Conservation (phyloP, 2,113 vertebrate species). For the Muntiacus muntjak region DNA sequence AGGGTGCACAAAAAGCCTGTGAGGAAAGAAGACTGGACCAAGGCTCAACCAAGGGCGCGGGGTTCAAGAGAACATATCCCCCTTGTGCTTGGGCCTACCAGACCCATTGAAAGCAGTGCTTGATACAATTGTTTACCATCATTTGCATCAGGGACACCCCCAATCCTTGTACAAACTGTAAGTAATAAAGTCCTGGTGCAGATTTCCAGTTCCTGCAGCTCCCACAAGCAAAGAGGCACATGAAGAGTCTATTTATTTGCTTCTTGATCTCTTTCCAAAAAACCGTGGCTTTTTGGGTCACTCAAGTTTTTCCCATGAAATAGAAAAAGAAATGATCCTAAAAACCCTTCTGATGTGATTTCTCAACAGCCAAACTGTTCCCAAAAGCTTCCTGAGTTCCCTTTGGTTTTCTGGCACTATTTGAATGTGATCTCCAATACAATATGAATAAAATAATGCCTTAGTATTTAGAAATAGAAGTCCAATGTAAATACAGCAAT, state of each 20-base stretch:
- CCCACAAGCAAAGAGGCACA: neutral
- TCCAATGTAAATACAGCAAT: neutral
- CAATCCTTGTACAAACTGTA: neutral
- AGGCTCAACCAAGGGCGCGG: neutral
- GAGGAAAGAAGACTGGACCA: neutral
- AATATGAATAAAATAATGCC: neutral
- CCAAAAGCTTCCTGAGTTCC: constrained; percentile 43
- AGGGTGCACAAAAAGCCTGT: neutral
- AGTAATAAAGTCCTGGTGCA: neutral
- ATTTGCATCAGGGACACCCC: neutral
- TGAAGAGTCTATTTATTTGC: constrained; percentile 53
- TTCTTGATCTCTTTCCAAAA: constrained; percentile 57
- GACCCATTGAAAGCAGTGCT: neutral
- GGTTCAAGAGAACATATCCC: neutral
- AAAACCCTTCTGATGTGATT: constrained; percentile 17
- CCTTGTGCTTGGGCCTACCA: neutral
- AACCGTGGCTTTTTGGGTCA: constrained; percentile 41
- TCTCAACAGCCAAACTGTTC: constrained; percentile 27
- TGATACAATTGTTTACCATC: neutral
- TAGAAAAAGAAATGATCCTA: constrained; percentile 35
- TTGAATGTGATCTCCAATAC: neutral
- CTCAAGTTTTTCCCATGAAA: constrained; percentile 47
- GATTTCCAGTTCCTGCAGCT: constrained; percentile 1
- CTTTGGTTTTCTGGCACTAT: neutral
- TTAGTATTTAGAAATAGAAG: neutral